These are phyloP conservation scores for Cylloceria caligata DNA, from an alignment of 2,888 invertebrate genomes.

Conservation along the genomic window DNA sequence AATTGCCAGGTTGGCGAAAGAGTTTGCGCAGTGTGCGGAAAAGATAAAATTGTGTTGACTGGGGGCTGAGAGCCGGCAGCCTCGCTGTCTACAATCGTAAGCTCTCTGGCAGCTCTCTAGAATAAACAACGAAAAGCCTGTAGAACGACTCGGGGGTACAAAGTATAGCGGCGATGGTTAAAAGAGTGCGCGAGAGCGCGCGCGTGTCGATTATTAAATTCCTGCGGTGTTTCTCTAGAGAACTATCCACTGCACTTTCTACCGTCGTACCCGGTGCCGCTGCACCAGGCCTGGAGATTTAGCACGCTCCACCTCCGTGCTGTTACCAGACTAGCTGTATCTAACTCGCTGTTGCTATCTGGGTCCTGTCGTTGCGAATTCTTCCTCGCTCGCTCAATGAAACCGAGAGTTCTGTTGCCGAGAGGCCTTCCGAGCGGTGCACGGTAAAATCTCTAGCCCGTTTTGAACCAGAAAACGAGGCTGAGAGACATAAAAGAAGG, in stretches of 20 bases:
- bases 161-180: slow-evolving; percentile 46
- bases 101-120: slow-evolving; percentile 4
- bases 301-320: slow-evolving; percentile 46
- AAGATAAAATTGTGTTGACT: slow-evolving; percentile 3
- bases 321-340: slow-evolving; percentile 27
- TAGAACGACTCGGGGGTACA: slow-evolving; percentile 36
- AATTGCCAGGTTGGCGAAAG: background rate
- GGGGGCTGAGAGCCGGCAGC: background rate
- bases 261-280: slow-evolving; percentile 50
- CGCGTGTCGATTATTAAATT: slow-evolving; percentile 67
- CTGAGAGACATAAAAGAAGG: slow-evolving; percentile 18
- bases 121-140: slow-evolving; percentile 29
- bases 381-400: slow-evolving; percentile 31
- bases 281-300: slow-evolving; percentile 50
- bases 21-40: slow-evolving; percentile 11
- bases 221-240: slow-evolving; percentile 62
- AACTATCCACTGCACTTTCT: slow-evolving; percentile 63
- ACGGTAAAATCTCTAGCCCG: slow-evolving; percentile 4
- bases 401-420: slow-evolving; percentile 13
- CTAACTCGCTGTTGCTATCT: slow-evolving; percentile 19
- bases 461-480: background rate
- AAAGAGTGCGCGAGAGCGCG: slow-evolving; percentile 46
- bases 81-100: slow-evolving; percentile 8
- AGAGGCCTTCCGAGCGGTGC: background rate
- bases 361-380: slow-evolving; percentile 13